Evolutionary conservation across 2,113 vertebrate genomes (phyloP).

Genomic region (Bombycilla garrulus): DNA sequence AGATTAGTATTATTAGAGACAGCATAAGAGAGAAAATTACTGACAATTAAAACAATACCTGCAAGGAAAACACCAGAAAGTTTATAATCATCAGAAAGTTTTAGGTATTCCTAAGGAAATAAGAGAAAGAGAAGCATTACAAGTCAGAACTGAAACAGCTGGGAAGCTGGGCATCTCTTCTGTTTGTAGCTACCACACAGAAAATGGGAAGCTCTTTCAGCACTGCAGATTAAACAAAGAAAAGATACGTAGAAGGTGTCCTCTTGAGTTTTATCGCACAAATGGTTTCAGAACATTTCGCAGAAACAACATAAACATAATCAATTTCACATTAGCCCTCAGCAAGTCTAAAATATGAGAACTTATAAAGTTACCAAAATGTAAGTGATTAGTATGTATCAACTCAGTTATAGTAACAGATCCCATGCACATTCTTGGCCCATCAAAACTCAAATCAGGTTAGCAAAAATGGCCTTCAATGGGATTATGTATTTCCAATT

Average conservation of each 20-base stretch:
- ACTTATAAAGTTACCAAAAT: neutral
- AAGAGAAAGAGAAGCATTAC: neutral
- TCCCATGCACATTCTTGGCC: neutral
- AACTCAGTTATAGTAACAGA: neutral
- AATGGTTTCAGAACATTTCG: neutral
- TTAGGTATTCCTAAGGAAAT: conserved; percentile 82
- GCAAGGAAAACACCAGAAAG: conserved; percentile 82
- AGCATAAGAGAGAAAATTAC: neutral
- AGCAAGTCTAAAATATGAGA: neutral
- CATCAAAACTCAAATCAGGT: neutral
- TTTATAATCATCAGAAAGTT: conserved; percentile 76
- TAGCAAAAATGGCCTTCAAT: neutral
- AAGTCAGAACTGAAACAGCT: neutral
- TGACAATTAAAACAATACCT: conserved; percentile 74
- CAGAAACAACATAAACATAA: neutral
- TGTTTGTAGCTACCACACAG: neutral
- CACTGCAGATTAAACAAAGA: neutral
- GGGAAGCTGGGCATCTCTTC: neutral
- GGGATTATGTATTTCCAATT: neutral
- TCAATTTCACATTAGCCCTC: neutral
- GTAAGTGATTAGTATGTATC: neutral
- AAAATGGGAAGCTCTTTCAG: neutral
- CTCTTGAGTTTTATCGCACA: neutral
- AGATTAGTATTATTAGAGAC: neutral
- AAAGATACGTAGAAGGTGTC: neutral